Percentiles rank a stretch among this genome's conserved stretches.
Conservation (phyloP, 2,113 vertebrate species). For the Anarrhichthys ocellatus region DNA sequence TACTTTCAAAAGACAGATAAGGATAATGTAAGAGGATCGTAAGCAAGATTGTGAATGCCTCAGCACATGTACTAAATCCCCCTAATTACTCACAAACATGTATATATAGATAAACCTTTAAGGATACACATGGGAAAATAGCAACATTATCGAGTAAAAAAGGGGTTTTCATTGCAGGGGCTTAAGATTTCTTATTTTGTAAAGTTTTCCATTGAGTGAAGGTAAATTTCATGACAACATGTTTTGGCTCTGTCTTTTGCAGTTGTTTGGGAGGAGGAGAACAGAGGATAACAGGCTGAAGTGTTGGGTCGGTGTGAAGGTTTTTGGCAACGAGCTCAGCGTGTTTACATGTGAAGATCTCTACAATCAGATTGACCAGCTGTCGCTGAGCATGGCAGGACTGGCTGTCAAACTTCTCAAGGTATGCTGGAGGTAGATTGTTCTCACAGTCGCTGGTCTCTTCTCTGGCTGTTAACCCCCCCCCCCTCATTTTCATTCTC, state of each 20-base stretch:
- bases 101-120: background rate
- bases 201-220: background rate
- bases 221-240: background rate
- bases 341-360: slow-evolving; percentile 84
- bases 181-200: background rate
- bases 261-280: slow-evolving; percentile 78
- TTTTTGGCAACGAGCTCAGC: slow-evolving; percentile 89
- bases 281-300: slow-evolving; percentile 50
- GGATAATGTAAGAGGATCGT: background rate
- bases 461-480: background rate
- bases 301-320: slow-evolving; percentile 85
- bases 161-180: background rate
- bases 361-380: slow-evolving; percentile 71
- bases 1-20: background rate
- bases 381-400: slow-evolving; percentile 85
- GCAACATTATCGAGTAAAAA: background rate
- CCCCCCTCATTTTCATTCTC: background rate
- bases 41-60: background rate
- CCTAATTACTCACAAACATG: background rate
- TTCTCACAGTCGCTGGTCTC: background rate
- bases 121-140: background rate
- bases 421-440: slow-evolving; percentile 71
- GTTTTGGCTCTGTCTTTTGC: slow-evolving; percentile 26
- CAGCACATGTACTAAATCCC: background rate
- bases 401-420: slow-evolving; percentile 87